These are phyloP conservation scores for Euborellia annulipes DNA, from an alignment of 1,140 invertebrate genomes.

Conservation along the genomic window DNA sequence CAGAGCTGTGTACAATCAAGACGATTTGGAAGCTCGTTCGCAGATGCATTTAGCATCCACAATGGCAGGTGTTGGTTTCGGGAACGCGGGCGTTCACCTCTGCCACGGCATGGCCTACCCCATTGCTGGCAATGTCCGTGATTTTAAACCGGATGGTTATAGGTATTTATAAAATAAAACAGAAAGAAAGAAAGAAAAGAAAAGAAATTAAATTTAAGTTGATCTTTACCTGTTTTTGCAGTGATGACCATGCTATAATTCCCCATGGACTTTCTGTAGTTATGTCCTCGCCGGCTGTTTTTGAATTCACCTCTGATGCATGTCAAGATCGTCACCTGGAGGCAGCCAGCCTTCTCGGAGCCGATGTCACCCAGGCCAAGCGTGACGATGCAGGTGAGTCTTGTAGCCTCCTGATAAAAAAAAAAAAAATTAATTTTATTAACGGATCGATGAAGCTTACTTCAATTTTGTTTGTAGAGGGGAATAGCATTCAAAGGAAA, in stretches of 20 bases:
- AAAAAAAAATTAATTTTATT: too few relatives aligned
- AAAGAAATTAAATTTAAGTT: too few relatives aligned
- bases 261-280: slow-evolving; percentile 82
- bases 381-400: slow-evolving; percentile 52
- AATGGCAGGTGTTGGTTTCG: slow-evolving; percentile 85
- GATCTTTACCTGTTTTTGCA: too few relatives aligned
- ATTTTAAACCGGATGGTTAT: slow-evolving; percentile 51
- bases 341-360: slow-evolving; percentile 59
- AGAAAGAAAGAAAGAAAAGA: too few relatives aligned
- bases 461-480: too few relatives aligned
- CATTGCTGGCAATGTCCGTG: slow-evolving; percentile 60
- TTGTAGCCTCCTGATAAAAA: too few relatives aligned
- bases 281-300: slow-evolving; percentile 76
- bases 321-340: slow-evolving; percentile 81
- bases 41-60: slow-evolving; percentile 77
- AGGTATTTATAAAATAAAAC: too few relatives aligned
- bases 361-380: slow-evolving; percentile 42
- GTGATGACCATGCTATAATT: slow-evolving; percentile 52
- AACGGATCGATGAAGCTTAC: too few relatives aligned
- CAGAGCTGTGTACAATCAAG: slow-evolving; percentile 63
- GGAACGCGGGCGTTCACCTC: slow-evolving; percentile 82
- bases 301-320: slow-evolving; percentile 61
- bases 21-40: slow-evolving; percentile 68
- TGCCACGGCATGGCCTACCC: slow-evolving; percentile 83
- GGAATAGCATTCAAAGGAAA: too few relatives aligned